A percentile compares a stretch with the other conserved stretches of the same genome.
phyloP scores from a whole-genome alignment of 2,113 vertebrate species.

The Aspiorhynchus laticeps region DNA sequence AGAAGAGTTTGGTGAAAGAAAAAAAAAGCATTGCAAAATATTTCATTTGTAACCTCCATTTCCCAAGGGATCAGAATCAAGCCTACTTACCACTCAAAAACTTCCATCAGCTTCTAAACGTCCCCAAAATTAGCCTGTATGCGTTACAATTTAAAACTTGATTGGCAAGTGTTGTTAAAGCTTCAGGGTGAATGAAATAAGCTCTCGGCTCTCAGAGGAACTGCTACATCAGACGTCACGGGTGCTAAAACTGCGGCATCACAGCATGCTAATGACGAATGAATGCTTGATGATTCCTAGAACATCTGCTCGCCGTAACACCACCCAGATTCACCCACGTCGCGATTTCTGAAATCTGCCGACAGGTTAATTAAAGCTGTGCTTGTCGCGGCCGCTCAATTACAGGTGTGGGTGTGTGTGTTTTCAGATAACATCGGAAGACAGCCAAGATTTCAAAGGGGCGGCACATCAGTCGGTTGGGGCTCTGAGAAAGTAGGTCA shows the following conservation, averaged over 20 bases:
- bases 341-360: neutral
- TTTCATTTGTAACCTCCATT: neutral
- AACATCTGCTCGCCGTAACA: conserved; percentile 35
- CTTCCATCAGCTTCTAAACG: neutral
- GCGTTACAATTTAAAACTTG: conserved; percentile 62
- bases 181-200: conserved; percentile 61
- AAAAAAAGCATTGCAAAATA: neutral
- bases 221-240: neutral
- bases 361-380: conserved; percentile 19
- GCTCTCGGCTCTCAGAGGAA: conserved; percentile 43
- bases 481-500: conserved; percentile 31
- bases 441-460: neutral
- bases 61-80: neutral
- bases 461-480: neutral
- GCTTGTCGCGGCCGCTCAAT: neutral
- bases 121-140: conserved; percentile 1
- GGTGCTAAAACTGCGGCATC: neutral
- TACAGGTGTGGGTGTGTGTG: conserved; percentile 23
- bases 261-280: conserved; percentile 35
- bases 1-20: neutral
- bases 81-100: neutral
- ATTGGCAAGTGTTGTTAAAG: conserved; percentile 60
- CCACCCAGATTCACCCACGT: conserved; percentile 23
- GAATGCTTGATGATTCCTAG: neutral
- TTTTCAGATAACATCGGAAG: neutral